Evolutionary conservation across 2,888 invertebrate species (phyloP).

Genomic region (Eupsilia transversa): DNA sequence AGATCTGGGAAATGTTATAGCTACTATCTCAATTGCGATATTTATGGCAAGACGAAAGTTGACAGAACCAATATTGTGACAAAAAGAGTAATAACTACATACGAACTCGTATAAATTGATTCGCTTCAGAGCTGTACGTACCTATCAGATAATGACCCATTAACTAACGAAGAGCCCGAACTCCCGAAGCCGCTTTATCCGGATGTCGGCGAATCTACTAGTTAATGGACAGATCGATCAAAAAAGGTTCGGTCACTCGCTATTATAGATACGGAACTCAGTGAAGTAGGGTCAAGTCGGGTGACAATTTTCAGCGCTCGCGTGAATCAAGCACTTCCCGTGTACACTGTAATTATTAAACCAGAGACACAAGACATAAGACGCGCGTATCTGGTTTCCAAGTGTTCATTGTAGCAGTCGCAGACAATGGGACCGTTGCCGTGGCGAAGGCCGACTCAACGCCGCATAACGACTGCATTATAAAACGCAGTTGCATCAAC

Average conservation of each 20-base stretch:
- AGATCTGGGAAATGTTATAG: conserved; percentile 2
- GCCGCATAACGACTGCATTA: conserved; percentile 86
- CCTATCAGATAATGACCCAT: conserved; percentile 68
- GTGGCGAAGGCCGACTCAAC: conserved; percentile 87
- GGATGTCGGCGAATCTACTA: conserved; percentile 72
- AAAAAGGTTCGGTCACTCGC: conserved; percentile 52
- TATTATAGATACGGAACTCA: conserved; percentile 42
- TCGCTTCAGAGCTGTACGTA: conserved; percentile 40
- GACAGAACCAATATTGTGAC: conserved; percentile 3
- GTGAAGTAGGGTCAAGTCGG: conserved; percentile 36
- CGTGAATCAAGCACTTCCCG: conserved; percentile 74
- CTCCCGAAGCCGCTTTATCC: conserved; percentile 70
- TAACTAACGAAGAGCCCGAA: conserved; percentile 74
- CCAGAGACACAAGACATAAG: conserved; percentile 81
- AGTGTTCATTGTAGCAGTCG: conserved; percentile 84
- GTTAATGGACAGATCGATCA: conserved; percentile 73
- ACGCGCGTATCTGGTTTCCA: conserved; percentile 86
- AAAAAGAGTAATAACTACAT: background rate
- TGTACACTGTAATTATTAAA: conserved; percentile 79
- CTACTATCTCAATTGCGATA: background rate
- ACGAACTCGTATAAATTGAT: conserved; percentile 24
- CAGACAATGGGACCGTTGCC: conserved; percentile 85
- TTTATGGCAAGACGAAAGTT: background rate
- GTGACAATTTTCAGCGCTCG: conserved; percentile 48
- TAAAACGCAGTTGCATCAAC: conserved; percentile 71